Conservation (phyloP, 2,797 vertebrate genomes). For the Oceanodroma leucorhoa region DNA sequence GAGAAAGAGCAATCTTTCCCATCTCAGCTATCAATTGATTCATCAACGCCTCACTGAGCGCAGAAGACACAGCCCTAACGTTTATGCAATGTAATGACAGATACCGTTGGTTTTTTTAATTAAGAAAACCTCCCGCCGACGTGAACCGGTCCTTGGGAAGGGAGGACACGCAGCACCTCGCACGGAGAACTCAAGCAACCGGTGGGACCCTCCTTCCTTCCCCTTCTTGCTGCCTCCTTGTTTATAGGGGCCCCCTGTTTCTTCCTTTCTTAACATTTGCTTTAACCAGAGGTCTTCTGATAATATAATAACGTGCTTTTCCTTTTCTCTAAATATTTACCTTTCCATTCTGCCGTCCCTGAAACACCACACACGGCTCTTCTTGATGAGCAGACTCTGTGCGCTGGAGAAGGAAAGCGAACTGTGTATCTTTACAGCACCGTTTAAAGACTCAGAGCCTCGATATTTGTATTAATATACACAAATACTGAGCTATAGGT, state of each 20-base stretch:
- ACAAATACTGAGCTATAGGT: background rate
- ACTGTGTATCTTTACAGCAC: background rate
- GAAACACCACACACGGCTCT: background rate
- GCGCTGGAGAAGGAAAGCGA: background rate
- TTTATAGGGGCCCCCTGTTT: background rate
- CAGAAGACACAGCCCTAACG: background rate
- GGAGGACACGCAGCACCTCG: background rate
- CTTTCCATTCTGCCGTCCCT: background rate
- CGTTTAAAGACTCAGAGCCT: background rate
- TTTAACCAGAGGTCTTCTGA: background rate
- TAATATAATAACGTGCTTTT: background rate
- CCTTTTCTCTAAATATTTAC: background rate
- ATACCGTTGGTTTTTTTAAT: background rate
- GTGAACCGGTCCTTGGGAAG: background rate
- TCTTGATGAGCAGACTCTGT: background rate
- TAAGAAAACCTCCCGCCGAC: background rate
- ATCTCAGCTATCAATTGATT: background rate
- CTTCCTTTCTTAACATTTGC: background rate
- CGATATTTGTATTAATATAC: rapidly evolving
- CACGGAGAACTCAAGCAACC: background rate
- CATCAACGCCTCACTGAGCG: rapidly evolving
- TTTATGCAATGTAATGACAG: background rate
- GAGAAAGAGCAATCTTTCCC: no score
- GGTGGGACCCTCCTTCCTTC: background rate
- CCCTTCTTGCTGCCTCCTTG: background rate